phyloP scores from a whole-genome alignment of 2,797 vertebrate species.

The Diplodus puntazzo region DNA sequence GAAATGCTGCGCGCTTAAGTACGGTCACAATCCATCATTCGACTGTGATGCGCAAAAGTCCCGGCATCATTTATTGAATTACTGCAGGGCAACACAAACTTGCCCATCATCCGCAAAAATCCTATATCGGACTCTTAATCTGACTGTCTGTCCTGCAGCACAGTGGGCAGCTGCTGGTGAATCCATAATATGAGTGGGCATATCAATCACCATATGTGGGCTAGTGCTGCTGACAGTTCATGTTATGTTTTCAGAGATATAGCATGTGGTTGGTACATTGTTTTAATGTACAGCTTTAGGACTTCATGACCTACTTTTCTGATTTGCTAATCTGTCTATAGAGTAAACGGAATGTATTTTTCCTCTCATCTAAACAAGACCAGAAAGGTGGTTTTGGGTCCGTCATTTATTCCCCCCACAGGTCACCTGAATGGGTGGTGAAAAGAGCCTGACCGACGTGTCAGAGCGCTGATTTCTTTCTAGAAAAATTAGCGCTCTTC shows the following conservation, averaged over 20 bases:
- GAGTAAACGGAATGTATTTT: neutral
- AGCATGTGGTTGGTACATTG: neutral
- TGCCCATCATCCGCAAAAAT: slow-evolving; percentile 21
- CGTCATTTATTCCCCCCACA: slow-evolving; percentile 43
- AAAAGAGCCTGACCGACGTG: slow-evolving; percentile 26
- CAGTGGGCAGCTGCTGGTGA: slow-evolving; percentile 46
- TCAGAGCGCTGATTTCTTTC: slow-evolving; percentile 26
- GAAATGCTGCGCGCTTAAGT: neutral
- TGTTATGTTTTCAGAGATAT: slow-evolving; percentile 23
- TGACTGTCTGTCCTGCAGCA: slow-evolving; percentile 36
- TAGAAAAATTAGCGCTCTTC: slow-evolving; percentile 1
- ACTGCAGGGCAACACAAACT: slow-evolving; percentile 1
- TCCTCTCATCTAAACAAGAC: slow-evolving; percentile 33
- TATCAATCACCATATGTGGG: slow-evolving; percentile 43
- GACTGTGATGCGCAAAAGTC: slow-evolving; percentile 6
- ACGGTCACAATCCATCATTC: neutral
- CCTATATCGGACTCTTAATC: slow-evolving; percentile 29
- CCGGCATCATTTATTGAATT: slow-evolving; percentile 8
- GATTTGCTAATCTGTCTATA: slow-evolving; percentile 18
- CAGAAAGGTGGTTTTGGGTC: slow-evolving; percentile 32
- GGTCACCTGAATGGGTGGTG: slow-evolving; percentile 57
- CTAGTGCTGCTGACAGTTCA: slow-evolving; percentile 33
- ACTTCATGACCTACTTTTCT: slow-evolving; percentile 33
- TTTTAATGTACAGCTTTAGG: slow-evolving; percentile 41
- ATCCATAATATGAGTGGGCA: slow-evolving; percentile 17